Evolutionary conservation across 2,113 vertebrate genomes (phyloP), one percentile per base, ranked within the genome.

Genomic region (Oenanthe melanoleuca): DNA sequence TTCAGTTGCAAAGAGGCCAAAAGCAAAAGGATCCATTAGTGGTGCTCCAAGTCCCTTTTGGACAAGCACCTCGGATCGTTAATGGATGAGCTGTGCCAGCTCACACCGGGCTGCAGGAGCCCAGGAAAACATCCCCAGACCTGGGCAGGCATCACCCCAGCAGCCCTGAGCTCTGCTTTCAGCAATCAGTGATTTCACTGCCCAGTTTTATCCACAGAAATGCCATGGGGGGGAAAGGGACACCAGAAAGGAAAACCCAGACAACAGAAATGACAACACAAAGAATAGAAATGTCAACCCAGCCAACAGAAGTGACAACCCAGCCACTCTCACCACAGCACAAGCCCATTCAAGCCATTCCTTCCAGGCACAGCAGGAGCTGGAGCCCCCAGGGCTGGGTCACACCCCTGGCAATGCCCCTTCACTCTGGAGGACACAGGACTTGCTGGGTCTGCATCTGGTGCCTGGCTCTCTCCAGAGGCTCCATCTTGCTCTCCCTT

Each of bases 21-120:
- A 92, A 96, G 96, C 93, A 88, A 89, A 95, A 97, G 80, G 92
- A 92, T 97, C 94, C 97, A 97, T 97, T 97, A 97, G 93, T 25
- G 14, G 82, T 73, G 81, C 88, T 88, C 89, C 17, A 74, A 52
- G 33, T 83, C 93, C 96, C 95, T 90, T 71, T 66, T 88, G 97
- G 96, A 81, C 93, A 86, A 70, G 80, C 92, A 94, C 96, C 80
- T 95, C 12, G 9, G 38, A 55, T 93, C 14, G 2, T 44, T 95
- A 95, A 96, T 95, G 97, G 96, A 79, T 8, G 77, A 88, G 82
- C 86, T 49, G 84, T 69, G 95, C 95, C 97, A 95, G 81, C 31
- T 47, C 79, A 50, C 63, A 42, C 80, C 0, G 11, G 49, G 63
- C 13, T 26, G 28, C 91, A 60, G 93, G 42, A 89, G 85, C 63